phyloP scores from a whole-genome alignment of 1,140 invertebrate genomes.

The Dysdera silvatica region DNA sequence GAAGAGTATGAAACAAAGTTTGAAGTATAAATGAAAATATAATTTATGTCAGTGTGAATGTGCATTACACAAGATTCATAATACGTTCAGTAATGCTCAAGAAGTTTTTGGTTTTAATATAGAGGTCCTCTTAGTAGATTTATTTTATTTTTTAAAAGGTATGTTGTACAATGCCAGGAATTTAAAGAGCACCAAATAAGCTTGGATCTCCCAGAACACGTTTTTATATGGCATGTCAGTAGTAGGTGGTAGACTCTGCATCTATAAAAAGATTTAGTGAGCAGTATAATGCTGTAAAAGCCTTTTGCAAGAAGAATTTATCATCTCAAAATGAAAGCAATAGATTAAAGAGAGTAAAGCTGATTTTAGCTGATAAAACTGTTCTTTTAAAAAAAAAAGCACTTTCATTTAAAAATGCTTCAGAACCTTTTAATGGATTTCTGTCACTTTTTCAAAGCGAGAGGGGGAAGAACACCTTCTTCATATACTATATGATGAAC shows the following conservation, averaged over 20 bases:
- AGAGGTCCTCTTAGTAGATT: not conserved
- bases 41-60: no score
- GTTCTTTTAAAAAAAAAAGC: not conserved
- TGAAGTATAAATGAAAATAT: no score
- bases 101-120: not conserved
- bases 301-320: not conserved
- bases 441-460: not conserved
- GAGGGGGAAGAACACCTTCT: not conserved
- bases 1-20: no score
- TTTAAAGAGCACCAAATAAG: not conserved
- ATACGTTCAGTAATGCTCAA: no score
- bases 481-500: not conserved
- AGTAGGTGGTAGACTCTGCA: not conserved
- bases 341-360: not conserved
- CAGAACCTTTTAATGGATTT: not conserved
- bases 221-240: not conserved
- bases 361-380: not conserved
- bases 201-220: not conserved
- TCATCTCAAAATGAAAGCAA: not conserved
- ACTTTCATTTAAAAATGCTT: not conserved
- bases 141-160: not conserved
- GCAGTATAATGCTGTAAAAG: not conserved
- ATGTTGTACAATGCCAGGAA: not conserved
- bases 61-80: no score
- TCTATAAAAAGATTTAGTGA: not conserved